phyloP scores from a whole-genome alignment of 2,113 vertebrate species.

The Morone saxatilis region DNA sequence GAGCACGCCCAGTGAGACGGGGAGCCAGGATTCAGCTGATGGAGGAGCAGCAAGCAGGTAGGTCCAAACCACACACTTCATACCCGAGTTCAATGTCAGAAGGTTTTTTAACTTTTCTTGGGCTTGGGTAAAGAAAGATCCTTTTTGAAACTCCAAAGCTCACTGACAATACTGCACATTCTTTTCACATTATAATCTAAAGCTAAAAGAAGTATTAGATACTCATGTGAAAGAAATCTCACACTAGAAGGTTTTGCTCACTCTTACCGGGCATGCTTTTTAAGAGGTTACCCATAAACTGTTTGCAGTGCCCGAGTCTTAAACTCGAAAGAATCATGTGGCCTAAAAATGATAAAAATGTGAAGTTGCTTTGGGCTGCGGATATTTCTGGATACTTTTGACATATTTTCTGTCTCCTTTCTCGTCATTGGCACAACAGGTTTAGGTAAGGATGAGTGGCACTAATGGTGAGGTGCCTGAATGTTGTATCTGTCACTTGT shows the following conservation, averaged over 20 bases:
- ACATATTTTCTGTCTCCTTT: conserved; percentile 58
- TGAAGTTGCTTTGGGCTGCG: conserved; percentile 6
- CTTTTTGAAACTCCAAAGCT: neutral
- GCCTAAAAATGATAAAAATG: neutral
- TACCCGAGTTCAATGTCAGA: neutral
- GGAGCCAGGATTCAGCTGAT: conserved; percentile 97
- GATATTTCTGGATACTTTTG: conserved; percentile 14
- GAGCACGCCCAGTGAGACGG: conserved; percentile 98
- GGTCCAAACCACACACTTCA: conserved; percentile 44
- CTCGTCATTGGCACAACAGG: conserved; percentile 69
- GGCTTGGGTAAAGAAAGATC: neutral
- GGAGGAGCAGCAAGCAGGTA: conserved; percentile 93
- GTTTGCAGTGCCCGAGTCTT: neutral
- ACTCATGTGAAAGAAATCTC: neutral
- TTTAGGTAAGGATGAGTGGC: conserved; percentile 82
- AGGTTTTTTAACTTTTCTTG: neutral
- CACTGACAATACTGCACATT: neutral
- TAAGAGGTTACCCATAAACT: conserved; percentile 16
- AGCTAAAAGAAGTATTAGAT: neutral
- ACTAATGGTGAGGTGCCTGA: conserved; percentile 34
- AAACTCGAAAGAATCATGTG: neutral
- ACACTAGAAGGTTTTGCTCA: neutral
- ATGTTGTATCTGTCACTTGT: conserved; percentile 53
- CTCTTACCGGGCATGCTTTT: conserved; percentile 7
- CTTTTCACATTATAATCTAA: neutral